Evolutionary conservation across 2,797 vertebrate genomes (phyloP), one percentile per base, ranked within the genome.

Genomic region (Pantherophis vulpinus): DNA sequence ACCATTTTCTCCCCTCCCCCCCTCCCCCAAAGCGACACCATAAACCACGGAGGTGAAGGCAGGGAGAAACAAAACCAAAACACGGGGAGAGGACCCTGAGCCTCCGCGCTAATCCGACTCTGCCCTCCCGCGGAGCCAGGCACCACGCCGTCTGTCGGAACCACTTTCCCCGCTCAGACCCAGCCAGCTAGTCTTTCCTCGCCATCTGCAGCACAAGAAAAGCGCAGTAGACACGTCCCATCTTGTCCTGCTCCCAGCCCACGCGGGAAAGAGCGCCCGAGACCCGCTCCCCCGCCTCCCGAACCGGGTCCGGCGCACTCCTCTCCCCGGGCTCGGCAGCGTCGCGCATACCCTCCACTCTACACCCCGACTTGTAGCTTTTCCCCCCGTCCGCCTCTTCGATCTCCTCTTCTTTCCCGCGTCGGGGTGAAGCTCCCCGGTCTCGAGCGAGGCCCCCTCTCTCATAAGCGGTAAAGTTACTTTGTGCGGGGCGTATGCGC

Each of bases 381-480:
- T 29, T 2, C 13, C 60, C 87, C 58, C 58, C 42, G 42, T 55
- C n/a, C 42, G 32, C 74, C 79, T 70, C 89, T 92, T n/a, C 54
- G 23, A 66, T 23, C 56, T 18, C 37, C 29, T 27, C 88, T 83
- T 87, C 42, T 42, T 63, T 87, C n/a, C 89, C 92, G 92, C 83
- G 86, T 87, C 66, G 70, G 37, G 91, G 37, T 59, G 74, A 16
- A 7, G 59, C 88, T 86, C 89, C 59, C 86, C 27, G 60, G 32
- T 83, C 79, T 89, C 51, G 42, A 54, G 88, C 79, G 74, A 86
- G 88, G 42, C 90, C 79, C 87, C 91, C 54, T 63, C 89, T 54
- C 59, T 88, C 89, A 92, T 79, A 92, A 29, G 95, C 95, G 94
- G 94, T n/a, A 97, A 97, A 97, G 97, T 97, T 97, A 97, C 96